These are phyloP conservation scores for Nephrotoma flavescens DNA, from an alignment of 2,888 invertebrate species.

Conservation along the genomic window DNA sequence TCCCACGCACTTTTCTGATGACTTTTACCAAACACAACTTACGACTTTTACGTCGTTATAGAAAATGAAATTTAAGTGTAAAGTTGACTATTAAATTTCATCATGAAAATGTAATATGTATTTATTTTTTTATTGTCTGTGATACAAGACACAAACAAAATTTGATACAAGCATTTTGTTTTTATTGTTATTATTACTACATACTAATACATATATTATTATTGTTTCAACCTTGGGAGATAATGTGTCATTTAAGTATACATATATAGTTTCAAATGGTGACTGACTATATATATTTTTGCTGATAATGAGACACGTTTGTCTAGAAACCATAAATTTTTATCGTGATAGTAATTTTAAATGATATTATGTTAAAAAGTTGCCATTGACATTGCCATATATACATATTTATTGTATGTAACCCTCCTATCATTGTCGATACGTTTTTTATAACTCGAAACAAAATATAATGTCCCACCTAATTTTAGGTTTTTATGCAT, in stretches of 20 bases:
- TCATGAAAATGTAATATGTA: background rate
- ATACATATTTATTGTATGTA: no score
- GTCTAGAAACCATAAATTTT: background rate
- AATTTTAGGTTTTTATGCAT: no score
- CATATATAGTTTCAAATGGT: background rate
- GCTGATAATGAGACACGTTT: background rate
- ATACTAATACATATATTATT: background rate
- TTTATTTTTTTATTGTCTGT: background rate
- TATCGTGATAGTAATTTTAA: background rate
- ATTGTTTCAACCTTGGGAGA: background rate
- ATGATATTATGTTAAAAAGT: background rate
- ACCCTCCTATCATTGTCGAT: no score
- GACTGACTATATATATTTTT: background rate
- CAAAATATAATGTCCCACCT: no score
- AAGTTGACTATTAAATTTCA: background rate
- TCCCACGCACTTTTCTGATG: background rate
- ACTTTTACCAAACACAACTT: background rate
- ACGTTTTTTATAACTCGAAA: no score
- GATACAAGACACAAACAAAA: background rate
- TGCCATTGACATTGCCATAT: background rate
- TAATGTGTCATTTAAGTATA: background rate
- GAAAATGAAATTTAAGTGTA: background rate
- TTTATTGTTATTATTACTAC: background rate
- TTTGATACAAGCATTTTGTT: background rate
- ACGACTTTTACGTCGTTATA: background rate